These are phyloP conservation scores for Dallia pectoralis DNA, from an alignment of 2,797 vertebrate species.

Conservation along the genomic window DNA sequence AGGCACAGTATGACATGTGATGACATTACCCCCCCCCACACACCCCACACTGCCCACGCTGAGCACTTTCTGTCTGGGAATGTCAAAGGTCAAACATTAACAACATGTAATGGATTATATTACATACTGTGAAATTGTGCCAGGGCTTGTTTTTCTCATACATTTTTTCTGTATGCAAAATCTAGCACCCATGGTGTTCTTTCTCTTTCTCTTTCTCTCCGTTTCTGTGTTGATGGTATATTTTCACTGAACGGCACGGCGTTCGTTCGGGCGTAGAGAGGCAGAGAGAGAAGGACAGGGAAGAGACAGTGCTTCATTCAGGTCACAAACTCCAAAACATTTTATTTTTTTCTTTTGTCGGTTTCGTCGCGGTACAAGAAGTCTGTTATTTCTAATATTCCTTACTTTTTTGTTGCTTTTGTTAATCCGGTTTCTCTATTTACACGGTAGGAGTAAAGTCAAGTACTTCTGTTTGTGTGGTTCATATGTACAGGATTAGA, in stretches of 20 bases:
- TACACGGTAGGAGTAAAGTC: slow-evolving; percentile 77
- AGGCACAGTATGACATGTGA: slow-evolving; percentile 57
- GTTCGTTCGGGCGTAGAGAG: slow-evolving; percentile 6
- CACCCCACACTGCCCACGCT: slow-evolving; percentile 24
- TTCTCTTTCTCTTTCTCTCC: slow-evolving; percentile 41
- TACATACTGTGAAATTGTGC: slow-evolving; percentile 66
- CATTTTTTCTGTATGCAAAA: slow-evolving; percentile 56
- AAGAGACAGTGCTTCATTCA: slow-evolving; percentile 69
- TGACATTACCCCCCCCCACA: slow-evolving; percentile 5
- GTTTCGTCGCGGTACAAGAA: slow-evolving; percentile 78
- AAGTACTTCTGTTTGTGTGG: slow-evolving; percentile 67
- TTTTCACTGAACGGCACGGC: slow-evolving; percentile 44
- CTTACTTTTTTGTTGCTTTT: slow-evolving; percentile 79
- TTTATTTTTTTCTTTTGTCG: slow-evolving; percentile 73
- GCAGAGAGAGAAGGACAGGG: slow-evolving; percentile 41
- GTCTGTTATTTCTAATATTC: slow-evolving; percentile 71
- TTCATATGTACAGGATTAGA: slow-evolving; percentile 76
- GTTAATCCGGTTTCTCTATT: slow-evolving; percentile 77
- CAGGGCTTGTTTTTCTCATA: slow-evolving; percentile 41
- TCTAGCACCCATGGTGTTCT: slow-evolving; percentile 41
- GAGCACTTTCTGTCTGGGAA: slow-evolving; percentile 56
- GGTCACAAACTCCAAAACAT: slow-evolving; percentile 78
- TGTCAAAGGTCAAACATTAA: slow-evolving; percentile 69
- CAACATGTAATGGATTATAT: slow-evolving; percentile 70
- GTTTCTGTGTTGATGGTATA: slow-evolving; percentile 26